These are phyloP conservation scores for Temnothorax nylanderi DNA, from an alignment of 1,140 invertebrate species.

Conservation along the genomic window DNA sequence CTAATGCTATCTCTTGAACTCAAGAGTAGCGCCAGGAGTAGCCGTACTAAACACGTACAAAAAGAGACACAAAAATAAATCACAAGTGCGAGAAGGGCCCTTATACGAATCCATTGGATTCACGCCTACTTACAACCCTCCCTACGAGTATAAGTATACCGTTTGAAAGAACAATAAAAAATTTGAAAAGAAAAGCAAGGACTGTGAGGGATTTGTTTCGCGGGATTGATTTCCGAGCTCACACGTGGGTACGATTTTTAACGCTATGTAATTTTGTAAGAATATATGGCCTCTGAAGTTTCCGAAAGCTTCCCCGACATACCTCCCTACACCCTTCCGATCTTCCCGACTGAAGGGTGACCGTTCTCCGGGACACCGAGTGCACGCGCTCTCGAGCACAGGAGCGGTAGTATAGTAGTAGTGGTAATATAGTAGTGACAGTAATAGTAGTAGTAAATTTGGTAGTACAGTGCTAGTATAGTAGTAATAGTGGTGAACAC, in stretches of 20 bases:
- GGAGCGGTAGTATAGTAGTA: slow-evolving; percentile 68
- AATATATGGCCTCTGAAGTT: background rate
- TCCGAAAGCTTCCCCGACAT: background rate
- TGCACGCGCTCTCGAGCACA: slow-evolving; percentile 74
- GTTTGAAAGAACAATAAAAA: background rate
- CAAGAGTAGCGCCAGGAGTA: slow-evolving; percentile 5
- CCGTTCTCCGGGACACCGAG: slow-evolving; percentile 78
- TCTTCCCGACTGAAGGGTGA: background rate
- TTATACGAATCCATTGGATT: background rate
- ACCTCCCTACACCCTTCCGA: background rate
- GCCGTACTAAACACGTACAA: slow-evolving; percentile 21
- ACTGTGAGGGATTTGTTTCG: background rate
- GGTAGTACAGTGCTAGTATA: slow-evolving; percentile 72
- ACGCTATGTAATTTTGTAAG: background rate
- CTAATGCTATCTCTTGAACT: slow-evolving; percentile 21
- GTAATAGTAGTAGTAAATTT: slow-evolving; percentile 71
- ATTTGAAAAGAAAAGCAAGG: background rate
- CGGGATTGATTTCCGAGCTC: background rate
- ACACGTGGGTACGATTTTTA: background rate
- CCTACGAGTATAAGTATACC: background rate
- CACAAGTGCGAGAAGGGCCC: background rate
- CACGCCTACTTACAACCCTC: background rate
- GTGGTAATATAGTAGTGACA: slow-evolving; percentile 75
- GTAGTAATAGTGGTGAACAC: slow-evolving; percentile 69
- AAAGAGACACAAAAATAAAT: slow-evolving; percentile 23